Conservation (phyloP, 2,797 vertebrate species). For the Mormyrus proboscirostris region DNA sequence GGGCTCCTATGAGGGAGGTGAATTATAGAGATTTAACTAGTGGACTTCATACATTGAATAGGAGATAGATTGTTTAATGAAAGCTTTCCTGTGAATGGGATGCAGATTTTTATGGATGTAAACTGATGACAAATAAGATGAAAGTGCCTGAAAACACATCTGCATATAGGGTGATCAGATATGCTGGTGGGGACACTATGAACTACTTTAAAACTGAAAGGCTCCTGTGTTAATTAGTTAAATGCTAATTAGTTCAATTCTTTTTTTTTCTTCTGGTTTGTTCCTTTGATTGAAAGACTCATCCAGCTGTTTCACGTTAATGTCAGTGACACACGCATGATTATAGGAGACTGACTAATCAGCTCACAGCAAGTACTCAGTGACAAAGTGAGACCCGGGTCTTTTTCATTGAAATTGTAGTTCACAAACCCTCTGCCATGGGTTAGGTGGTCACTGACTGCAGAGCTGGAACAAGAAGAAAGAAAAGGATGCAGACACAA, state of each 20-base stretch:
- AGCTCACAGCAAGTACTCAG: too few species aligned
- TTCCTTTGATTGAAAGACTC: neutral
- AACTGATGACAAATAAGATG: neutral
- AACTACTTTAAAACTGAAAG: neutral
- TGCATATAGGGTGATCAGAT: neutral
- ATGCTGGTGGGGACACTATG: neutral
- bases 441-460: neutral
- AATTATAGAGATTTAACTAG: slow-evolving; percentile 1
- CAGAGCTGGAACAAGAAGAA: neutral
- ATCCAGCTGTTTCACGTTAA: too few species aligned
- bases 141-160: neutral
- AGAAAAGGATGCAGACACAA: neutral
- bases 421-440: too few species aligned
- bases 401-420: too few species aligned
- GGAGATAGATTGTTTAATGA: neutral
- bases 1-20: neutral
- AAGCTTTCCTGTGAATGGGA: neutral
- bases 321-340: too few species aligned
- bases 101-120: neutral
- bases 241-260: neutral
- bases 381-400: too few species aligned
- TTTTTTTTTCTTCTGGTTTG: neutral
- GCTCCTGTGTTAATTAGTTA: too few species aligned
- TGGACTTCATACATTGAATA: neutral
- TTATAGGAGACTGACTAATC: too few species aligned